phyloP scores from a whole-genome alignment of 1,140 invertebrate species.

The Drosophila nannoptera region DNA sequence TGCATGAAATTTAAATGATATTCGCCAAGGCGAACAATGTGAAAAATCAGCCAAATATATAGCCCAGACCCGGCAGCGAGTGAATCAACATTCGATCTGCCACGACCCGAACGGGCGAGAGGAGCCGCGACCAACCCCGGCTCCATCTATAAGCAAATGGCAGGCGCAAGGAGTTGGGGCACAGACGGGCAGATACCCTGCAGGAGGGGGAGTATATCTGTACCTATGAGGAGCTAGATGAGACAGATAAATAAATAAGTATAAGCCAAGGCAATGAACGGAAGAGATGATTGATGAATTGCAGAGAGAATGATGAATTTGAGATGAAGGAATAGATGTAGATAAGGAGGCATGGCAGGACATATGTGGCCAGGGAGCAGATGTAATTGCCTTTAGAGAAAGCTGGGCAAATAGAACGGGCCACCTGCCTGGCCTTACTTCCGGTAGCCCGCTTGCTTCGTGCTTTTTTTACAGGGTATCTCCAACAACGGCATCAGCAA shows the following conservation, averaged over 20 bases:
- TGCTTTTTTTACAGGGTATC: constrained; percentile 15
- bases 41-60: constrained; percentile 35
- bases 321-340: not conserved
- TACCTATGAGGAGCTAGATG: not conserved
- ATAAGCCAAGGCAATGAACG: no score
- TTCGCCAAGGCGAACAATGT: constrained; percentile 46
- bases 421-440: not conserved
- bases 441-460: no score
- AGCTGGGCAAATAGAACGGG: no score
- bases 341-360: no score
- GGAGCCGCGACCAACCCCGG: constrained; percentile 11
- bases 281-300: not conserved
- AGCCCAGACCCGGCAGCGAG: constrained; percentile 2
- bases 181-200: not conserved
- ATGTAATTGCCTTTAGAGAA: no score
- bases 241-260: no score
- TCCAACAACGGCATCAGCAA: constrained; percentile 13
- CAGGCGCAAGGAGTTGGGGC: not conserved
- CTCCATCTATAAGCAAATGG: no score
- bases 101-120: not conserved
- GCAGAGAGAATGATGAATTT: no score
- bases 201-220: no score
- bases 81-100: constrained; percentile 31
- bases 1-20: constrained; percentile 73
- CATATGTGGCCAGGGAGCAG: no score